Evolutionary conservation across 1,140 invertebrate species (phyloP).

Genomic region (Tribolium castaneum): DNA sequence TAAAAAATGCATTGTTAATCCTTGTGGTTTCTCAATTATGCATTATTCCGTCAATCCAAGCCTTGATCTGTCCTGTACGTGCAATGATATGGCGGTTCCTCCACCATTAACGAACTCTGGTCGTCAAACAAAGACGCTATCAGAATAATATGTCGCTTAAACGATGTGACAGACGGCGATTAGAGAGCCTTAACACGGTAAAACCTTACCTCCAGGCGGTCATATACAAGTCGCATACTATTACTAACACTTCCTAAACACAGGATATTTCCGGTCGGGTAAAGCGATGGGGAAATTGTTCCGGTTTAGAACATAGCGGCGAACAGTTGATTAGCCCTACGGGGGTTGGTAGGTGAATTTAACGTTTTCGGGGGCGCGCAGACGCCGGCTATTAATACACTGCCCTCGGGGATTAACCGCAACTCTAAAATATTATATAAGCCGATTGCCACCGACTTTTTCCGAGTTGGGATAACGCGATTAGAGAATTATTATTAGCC

Average conservation of each 20-base stretch:
- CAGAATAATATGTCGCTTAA: constrained; percentile 28
- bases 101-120: neutral
- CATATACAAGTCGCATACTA: constrained; percentile 36
- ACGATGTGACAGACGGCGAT: constrained; percentile 26
- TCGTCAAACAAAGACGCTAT: constrained; percentile 1
- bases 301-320: constrained; percentile 42
- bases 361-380: constrained; percentile 9
- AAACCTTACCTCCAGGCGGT: constrained; percentile 28
- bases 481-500: constrained; percentile 21
- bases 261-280: constrained; percentile 40
- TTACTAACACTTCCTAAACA: constrained; percentile 42
- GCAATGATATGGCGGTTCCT: too few relatives aligned
- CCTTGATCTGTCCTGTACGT: too few relatives aligned
- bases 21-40: too few relatives aligned
- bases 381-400: constrained; percentile 33
- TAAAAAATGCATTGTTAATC: too few relatives aligned
- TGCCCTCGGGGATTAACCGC: constrained; percentile 13
- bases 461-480: constrained; percentile 1
- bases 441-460: constrained; percentile 31
- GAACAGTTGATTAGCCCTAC: constrained; percentile 35
- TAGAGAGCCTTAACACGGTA: constrained; percentile 22
- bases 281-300: constrained; percentile 36
- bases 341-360: constrained; percentile 23
- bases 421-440: constrained; percentile 37
- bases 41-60: too few relatives aligned